Evolutionary conservation across 2,797 vertebrate genomes (phyloP), one percentile per base, ranked within the genome.

Genomic region (Epinephelus malabaricus): DNA sequence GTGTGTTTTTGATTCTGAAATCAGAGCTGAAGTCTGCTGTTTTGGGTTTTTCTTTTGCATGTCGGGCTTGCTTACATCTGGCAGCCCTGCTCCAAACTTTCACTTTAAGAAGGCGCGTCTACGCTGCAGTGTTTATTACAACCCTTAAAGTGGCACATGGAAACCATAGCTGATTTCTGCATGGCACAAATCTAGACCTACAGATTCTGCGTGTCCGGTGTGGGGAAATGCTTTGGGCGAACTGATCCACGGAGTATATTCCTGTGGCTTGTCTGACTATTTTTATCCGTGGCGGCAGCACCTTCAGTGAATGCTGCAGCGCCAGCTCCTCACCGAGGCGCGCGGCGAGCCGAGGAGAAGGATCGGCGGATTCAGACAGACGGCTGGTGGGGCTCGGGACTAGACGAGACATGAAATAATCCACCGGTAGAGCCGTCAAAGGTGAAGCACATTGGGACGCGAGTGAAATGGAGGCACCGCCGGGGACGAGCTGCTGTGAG

Each of bases 51-150:
- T 13, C 5, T 46, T 14, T 13, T 53, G 60, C 25, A 14, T 61
- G 47, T 15, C 55, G 38, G 23, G n/a, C 3, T 62, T 71, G 55
- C 58, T 68, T 56, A 19, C 49, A 74, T 83, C n/a, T 84, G 79
- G 62, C 73, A 77, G 61, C 69, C 50, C 56, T 34, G 65, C 82
- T 81, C 85, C 80, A 91, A 92, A 93, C 94, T 95, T 94, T 90
- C 94, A 78, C 95, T 96, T 96, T 96, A 96, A 96, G 95, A 95
- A 95, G 95, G 95, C 95, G 94, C 88, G 91, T 89, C 94, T 87
- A 21, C 77, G 79, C 77, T 79, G 90, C 91, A 79, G 89, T 84
- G 94, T 94, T 93, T 93, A 90, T 92, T 81, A 69, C 88, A 67
- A 77, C 66, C 88, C 83, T 86, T 69, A 83, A 92, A 93, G 92